A percentile compares a stretch with the other conserved stretches of the same genome.
These are phyloP conservation scores for Hoplodrina blanda DNA, from an alignment of 2,888 invertebrate species.

Conservation along the genomic window DNA sequence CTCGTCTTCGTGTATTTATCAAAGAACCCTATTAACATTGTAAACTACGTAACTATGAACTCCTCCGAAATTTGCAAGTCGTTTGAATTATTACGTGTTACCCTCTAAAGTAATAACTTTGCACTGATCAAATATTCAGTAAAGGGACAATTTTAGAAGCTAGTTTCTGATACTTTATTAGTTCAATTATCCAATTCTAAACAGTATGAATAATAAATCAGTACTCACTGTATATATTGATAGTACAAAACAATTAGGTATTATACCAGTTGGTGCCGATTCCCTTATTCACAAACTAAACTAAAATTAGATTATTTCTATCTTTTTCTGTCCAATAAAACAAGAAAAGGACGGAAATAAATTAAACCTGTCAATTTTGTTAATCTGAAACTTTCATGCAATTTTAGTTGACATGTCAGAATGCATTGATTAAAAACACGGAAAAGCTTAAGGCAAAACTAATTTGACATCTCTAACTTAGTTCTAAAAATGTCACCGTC, in stretches of 20 bases:
- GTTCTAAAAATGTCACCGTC: no score
- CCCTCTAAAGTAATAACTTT: constrained; percentile 23
- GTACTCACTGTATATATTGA: not conserved
- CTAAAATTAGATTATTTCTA: no score
- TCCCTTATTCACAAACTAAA: no score
- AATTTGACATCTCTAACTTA: no score
- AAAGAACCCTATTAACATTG: constrained; percentile 42
- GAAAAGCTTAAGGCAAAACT: no score
- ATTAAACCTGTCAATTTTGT: no score
- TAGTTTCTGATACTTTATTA: constrained; percentile 18
- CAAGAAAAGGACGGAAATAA: no score
- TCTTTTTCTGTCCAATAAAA: no score
- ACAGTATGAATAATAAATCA: constrained; percentile 13
- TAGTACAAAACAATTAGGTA: not conserved
- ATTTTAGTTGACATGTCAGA: no score
- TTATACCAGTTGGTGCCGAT: no score
- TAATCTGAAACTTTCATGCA: no score
- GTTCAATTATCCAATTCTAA: constrained; percentile 14
- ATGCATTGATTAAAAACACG: no score
- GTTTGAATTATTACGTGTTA: constrained; percentile 25
- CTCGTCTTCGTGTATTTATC: constrained; percentile 43
- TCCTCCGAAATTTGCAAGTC: constrained; percentile 34
- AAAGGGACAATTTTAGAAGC: constrained; percentile 12
- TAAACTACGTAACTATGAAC: constrained; percentile 40
- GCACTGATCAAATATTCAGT: constrained; percentile 24